phyloP scores from a whole-genome alignment of 2,888 invertebrate species.

The Acleris holmiana region DNA sequence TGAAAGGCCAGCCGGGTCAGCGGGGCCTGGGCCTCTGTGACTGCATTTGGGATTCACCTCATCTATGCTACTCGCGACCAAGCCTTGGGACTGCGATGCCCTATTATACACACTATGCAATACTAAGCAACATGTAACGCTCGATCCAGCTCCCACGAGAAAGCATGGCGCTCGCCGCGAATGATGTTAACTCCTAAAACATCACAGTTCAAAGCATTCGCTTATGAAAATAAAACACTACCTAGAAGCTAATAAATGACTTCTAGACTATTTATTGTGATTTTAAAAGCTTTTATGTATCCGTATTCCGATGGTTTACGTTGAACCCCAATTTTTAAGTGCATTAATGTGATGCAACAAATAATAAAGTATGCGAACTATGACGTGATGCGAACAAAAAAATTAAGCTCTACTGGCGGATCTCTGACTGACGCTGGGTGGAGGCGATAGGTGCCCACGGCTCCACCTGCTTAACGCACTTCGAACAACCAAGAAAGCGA shows the following conservation, averaged over 20 bases:
- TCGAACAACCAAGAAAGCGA: constrained; percentile 3
- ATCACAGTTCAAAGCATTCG: constrained; percentile 49
- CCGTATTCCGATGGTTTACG: constrained; percentile 46
- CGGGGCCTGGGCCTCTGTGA: constrained; percentile 59
- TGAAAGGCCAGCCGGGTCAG: constrained; percentile 2
- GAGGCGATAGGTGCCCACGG: background rate
- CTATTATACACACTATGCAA: constrained; percentile 58
- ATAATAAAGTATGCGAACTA: constrained; percentile 34
- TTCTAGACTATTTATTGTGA: constrained; percentile 41
- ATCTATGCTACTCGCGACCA: constrained; percentile 65
- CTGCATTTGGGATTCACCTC: constrained; percentile 66
- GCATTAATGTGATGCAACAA: constrained; percentile 70
- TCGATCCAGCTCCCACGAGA: constrained; percentile 39
- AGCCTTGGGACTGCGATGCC: constrained; percentile 59
- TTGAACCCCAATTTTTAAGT: constrained; percentile 56
- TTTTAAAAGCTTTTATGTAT: constrained; percentile 43
- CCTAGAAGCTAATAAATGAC: constrained; percentile 59
- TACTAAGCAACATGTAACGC: constrained; percentile 71
- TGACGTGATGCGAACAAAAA: constrained; percentile 32
- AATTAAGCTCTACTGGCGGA: background rate
- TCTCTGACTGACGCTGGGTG: background rate
- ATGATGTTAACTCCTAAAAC: constrained; percentile 31
- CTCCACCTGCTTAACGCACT: background rate
- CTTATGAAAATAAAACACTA: constrained; percentile 46
- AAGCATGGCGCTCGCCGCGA: constrained; percentile 35